A percentile compares a stretch with the other conserved stretches of the same genome.
phyloP scores from a whole-genome alignment of 2,113 vertebrate species.

The Piprites chloris region DNA sequence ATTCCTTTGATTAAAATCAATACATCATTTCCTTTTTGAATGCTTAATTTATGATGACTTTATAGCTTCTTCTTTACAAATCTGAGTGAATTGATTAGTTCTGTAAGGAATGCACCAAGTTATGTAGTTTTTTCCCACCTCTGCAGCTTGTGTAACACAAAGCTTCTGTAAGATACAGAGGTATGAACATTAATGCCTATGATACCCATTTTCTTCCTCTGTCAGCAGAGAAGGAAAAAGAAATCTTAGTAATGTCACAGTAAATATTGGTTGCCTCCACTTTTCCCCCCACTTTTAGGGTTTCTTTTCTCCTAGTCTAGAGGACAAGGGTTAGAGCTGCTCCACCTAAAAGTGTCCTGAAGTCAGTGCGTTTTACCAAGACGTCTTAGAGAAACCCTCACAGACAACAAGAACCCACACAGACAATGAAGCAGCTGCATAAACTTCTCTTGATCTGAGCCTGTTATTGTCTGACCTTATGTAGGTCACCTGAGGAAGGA shows the following conservation, averaged over 20 bases:
- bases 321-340: background rate
- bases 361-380: background rate
- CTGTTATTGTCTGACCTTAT: background rate
- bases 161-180: background rate
- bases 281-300: background rate
- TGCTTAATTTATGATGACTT: background rate
- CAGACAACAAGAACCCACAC: background rate
- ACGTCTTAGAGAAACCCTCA: background rate
- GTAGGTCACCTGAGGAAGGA: background rate
- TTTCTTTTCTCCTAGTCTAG: background rate
- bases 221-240: background rate
- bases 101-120: background rate
- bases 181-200: background rate
- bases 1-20: constrained; percentile 2
- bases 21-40: background rate
- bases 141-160: background rate
- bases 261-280: background rate
- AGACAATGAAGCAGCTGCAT: background rate
- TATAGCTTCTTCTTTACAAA: background rate
- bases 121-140: background rate
- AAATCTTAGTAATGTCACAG: background rate
- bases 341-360: background rate
- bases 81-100: background rate
- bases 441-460: background rate
- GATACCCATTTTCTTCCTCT: background rate